phyloP scores from a whole-genome alignment of 2,888 invertebrate genomes.

The Drosophila antonietae region DNA sequence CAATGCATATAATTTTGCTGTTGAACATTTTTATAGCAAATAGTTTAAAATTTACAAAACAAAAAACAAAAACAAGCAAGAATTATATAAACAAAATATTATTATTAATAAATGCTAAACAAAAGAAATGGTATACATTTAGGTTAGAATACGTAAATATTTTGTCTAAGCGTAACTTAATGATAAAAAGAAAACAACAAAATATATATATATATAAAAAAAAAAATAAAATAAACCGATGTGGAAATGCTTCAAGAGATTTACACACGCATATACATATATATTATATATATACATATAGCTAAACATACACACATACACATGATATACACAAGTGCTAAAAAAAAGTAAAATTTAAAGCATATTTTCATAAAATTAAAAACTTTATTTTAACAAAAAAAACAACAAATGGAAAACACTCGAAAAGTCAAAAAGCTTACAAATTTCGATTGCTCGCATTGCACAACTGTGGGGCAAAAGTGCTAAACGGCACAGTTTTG shows the following conservation, averaged over 20 bases:
- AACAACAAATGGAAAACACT: constrained; percentile 16
- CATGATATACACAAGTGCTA: constrained; percentile 29
- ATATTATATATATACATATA: constrained; percentile 26
- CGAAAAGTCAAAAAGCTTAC: constrained; percentile 18
- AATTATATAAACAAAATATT: constrained; percentile 33
- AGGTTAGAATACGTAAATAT: constrained; percentile 77
- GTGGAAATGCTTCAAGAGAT: constrained; percentile 55
- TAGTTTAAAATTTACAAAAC: constrained; percentile 73
- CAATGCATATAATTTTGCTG: constrained; percentile 67
- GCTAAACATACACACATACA: constrained; percentile 34
- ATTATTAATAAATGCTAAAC: constrained; percentile 29
- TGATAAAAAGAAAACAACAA: constrained; percentile 58
- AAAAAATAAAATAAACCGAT: not conserved
- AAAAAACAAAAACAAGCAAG: constrained; percentile 22
- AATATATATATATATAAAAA: constrained; percentile 33
- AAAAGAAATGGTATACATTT: constrained; percentile 71
- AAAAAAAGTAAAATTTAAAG: constrained; percentile 46
- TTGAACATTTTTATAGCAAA: constrained; percentile 67
- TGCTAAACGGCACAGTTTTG: constrained; percentile 44
- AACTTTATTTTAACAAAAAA: constrained; percentile 49
- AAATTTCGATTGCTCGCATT: constrained; percentile 53
- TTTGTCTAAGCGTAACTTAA: constrained; percentile 76
- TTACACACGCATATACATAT: constrained; percentile 28
- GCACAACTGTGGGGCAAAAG: constrained; percentile 57
- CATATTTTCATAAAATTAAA: constrained; percentile 68